A percentile compares a stretch with the other conserved stretches of the same genome.
Evolutionary conservation across 2,797 vertebrate species (phyloP).

Genomic region (Forpus xanthops): DNA sequence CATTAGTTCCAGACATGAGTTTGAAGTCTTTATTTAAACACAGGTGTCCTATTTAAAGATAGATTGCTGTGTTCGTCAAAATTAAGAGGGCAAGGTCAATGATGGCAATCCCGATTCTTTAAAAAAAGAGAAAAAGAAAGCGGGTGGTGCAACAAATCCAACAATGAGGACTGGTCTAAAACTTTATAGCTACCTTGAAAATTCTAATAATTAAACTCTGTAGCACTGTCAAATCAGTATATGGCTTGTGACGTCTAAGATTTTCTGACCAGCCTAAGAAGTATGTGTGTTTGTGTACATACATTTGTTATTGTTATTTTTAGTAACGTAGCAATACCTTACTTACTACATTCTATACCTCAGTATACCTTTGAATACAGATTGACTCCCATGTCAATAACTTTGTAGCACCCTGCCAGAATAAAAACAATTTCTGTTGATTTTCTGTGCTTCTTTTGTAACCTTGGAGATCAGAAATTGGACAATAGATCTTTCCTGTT

Average conservation of each 20-base stretch:
- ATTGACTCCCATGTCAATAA: background rate
- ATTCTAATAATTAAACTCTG: background rate
- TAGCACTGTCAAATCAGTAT: background rate
- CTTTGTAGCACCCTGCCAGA: background rate
- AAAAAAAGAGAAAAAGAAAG: accelerated
- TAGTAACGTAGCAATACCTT: background rate
- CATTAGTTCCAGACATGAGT: background rate
- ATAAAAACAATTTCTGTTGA: background rate
- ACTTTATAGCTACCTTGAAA: background rate
- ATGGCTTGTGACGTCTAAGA: no score
- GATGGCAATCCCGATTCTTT: background rate
- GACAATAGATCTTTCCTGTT: background rate
- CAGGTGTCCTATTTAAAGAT: background rate
- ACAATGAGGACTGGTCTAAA: background rate
- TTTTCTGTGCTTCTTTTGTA: background rate
- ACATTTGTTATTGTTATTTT: background rate
- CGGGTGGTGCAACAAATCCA: background rate
- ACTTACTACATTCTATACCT: background rate
- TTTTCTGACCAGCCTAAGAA: background rate
- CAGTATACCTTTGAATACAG: background rate
- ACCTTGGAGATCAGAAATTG: background rate
- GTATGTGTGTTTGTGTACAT: background rate
- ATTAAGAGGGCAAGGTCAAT: background rate
- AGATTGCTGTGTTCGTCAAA: background rate
- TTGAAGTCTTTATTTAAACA: background rate